Evolutionary conservation across 1,140 invertebrate genomes (phyloP), one percentile per base, ranked within the genome.

Genomic region (Drosophila parabipectinata): DNA sequence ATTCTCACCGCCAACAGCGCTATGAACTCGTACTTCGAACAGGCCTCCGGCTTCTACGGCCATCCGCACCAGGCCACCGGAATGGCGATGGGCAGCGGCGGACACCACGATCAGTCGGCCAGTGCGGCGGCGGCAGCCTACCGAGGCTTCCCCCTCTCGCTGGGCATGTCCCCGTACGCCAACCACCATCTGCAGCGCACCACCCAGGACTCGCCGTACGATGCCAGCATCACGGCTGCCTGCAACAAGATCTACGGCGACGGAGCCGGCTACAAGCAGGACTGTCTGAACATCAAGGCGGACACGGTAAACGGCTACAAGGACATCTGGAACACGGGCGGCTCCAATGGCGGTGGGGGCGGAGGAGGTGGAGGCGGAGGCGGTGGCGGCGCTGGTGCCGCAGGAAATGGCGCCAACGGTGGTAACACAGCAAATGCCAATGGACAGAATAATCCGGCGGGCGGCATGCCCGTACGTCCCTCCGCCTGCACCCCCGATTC

Each of bases 11-110:
- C 83, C 93, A 85, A 51, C 78, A 81, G 51, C 72, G 62, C 58
- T 52, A 98, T 98, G 97, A 98, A 98, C 95, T 97, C 97, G 90
- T 98, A 98, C 93, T 98, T 98, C 92, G 97, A 98, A 93, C 97
- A 98, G 93, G 90, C 90, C 81, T 95, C 96, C 92, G 97, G 97
- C 92, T 98, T 98, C 94, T 98, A 98, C 93, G 97, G 97, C 63
- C 95, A 96, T 79, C 97, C 97, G 92, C 96, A 96, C 80, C 96
- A 97, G 91, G 93, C 95, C 69, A 93, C 94, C 50, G 92, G 93
- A 56, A 92, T 92, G 91, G 52, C 89, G 26, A 92, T 93, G 76
- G 94, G 94, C 45, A 94, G 95, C 14, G 95, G 95, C 39, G 94
- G 95, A 7, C 95, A 95, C 73, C 95, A 96, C 81, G 93, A 95